phyloP scores from a whole-genome alignment of 1,140 invertebrate genomes.

The Anagrus nilaparvatae region DNA sequence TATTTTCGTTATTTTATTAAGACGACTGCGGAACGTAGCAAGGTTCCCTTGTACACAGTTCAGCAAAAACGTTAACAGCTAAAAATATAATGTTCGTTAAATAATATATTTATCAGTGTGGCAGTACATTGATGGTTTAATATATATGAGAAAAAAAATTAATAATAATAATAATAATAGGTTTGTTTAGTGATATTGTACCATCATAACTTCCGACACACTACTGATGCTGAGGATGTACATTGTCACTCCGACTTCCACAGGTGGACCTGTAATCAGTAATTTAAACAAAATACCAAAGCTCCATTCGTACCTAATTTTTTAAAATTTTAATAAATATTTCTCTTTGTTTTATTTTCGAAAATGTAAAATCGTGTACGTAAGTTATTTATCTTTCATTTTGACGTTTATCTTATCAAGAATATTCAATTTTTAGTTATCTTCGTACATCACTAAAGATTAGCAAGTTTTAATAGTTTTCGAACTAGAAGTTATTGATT shows the following conservation, averaged over 20 bases:
- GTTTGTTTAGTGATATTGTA: constrained; percentile 47
- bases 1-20: too few relatives aligned
- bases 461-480: too few relatives aligned
- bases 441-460: too few relatives aligned
- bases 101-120: constrained; percentile 14
- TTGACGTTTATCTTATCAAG: too few relatives aligned
- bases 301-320: constrained; percentile 8
- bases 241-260: constrained; percentile 95
- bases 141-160: constrained; percentile 8
- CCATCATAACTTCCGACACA: constrained; percentile 97
- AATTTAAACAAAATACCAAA: constrained; percentile 16
- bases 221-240: constrained; percentile 97
- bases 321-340: too few relatives aligned
- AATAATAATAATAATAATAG: constrained; percentile 16
- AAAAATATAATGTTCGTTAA: constrained; percentile 42
- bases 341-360: too few relatives aligned
- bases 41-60: constrained; percentile 45
- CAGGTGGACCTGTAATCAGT: constrained; percentile 82
- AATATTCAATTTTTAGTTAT: too few relatives aligned
- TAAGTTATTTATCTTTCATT: too few relatives aligned
- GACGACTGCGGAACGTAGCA: constrained; percentile 45
- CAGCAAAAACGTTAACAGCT: constrained; percentile 46
- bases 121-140: constrained; percentile 12
- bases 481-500: too few relatives aligned
- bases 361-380: too few relatives aligned